Evolutionary conservation across 1,140 invertebrate species (phyloP).

Genomic region (Physella acuta): DNA sequence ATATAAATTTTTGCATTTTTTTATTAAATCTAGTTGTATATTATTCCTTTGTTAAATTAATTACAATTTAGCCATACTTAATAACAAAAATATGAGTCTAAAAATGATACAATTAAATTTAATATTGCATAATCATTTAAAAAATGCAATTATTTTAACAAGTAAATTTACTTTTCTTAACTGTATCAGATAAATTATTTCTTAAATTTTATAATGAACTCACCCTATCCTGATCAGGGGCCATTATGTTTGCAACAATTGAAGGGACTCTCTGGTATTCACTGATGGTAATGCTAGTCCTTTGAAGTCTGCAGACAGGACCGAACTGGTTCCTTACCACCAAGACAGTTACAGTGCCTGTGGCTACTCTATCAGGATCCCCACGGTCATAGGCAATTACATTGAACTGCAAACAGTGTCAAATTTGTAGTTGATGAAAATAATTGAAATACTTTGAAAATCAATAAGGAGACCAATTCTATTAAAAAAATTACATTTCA

Average conservation of each 20-base stretch:
- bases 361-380: slow-evolving; percentile 4
- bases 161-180: too few relatives aligned
- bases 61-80: too few relatives aligned
- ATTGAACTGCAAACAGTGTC: slow-evolving; percentile 7
- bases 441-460: too few relatives aligned
- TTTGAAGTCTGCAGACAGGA: not conserved
- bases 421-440: not conserved
- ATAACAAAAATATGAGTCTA: not conserved
- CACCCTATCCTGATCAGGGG: slow-evolving; percentile 12
- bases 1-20: not conserved
- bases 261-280: slow-evolving; percentile 17
- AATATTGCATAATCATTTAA: not conserved
- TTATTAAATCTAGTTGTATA: not conserved
- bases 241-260: not conserved
- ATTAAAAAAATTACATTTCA: too few relatives aligned
- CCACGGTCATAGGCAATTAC: slow-evolving; percentile 15
- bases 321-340: slow-evolving; percentile 9
- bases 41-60: not conserved
- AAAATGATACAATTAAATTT: not conserved
- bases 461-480: too few relatives aligned
- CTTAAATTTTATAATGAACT: not conserved
- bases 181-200: not conserved
- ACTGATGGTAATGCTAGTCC: not conserved
- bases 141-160: too few relatives aligned
- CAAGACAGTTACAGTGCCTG: slow-evolving; percentile 3